Evolutionary conservation across 2,888 invertebrate species (phyloP).

Genomic region (Dolichopus griseipennis): DNA sequence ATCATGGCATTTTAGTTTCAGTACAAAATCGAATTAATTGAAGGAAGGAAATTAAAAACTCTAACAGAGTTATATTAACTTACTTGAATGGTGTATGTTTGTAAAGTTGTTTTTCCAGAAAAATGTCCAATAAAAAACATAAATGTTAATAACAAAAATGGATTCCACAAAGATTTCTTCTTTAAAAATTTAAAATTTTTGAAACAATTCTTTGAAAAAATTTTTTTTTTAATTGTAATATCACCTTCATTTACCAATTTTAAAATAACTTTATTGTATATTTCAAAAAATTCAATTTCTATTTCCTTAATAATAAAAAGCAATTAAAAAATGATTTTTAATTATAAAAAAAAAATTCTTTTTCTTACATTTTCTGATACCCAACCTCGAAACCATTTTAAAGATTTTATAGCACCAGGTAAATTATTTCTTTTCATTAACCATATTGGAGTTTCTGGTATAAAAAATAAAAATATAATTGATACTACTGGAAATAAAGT

Average conservation of each 20-base stretch:
- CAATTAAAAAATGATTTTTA: too few relatives aligned
- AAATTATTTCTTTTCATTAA: slow-evolving; percentile 57
- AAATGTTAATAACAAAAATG: slow-evolving; percentile 56
- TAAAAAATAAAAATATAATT: slow-evolving; percentile 56
- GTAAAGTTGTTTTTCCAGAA: slow-evolving; percentile 64
- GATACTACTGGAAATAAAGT: slow-evolving; percentile 56
- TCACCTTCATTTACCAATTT: slow-evolving; percentile 10
- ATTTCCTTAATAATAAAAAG: slow-evolving; percentile 10
- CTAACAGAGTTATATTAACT: slow-evolving; percentile 2
- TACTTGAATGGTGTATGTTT: slow-evolving; percentile 61
- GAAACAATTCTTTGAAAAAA: slow-evolving; percentile 21
- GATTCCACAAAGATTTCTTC: slow-evolving; percentile 56
- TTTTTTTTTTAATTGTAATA: neutral
- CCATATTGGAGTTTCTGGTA: slow-evolving; percentile 80
- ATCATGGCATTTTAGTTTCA: too few relatives aligned
- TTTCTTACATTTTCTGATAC: slow-evolving; percentile 53
- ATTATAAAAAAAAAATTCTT: slow-evolving; percentile 19
- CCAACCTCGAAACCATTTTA: slow-evolving; percentile 77
- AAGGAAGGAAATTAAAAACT: too few relatives aligned
- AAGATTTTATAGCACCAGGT: slow-evolving; percentile 57
- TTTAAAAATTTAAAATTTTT: slow-evolving; percentile 44
- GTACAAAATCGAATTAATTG: too few relatives aligned
- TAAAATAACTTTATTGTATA: neutral
- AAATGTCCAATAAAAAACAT: slow-evolving; percentile 67
- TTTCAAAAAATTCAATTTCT: neutral